Conservation (phyloP, 2,888 invertebrate species). For the Selenia dentaria region DNA sequence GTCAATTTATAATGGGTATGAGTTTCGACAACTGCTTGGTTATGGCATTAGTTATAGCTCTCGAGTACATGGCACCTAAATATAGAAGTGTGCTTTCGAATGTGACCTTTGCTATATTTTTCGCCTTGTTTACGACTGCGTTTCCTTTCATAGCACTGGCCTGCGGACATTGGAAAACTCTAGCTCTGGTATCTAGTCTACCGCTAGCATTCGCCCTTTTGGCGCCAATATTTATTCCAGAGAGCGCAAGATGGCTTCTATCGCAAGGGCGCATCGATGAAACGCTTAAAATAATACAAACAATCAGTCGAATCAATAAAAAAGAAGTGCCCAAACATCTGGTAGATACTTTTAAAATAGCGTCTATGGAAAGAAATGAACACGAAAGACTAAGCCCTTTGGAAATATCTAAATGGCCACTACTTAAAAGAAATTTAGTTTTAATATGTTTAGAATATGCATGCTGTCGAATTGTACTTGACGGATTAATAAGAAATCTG, state of each 20-base stretch:
- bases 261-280: slow-evolving; percentile 57
- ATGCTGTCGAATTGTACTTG: slow-evolving; percentile 54
- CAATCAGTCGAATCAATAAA: too few species aligned
- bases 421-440: slow-evolving; percentile 50
- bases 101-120: slow-evolving; percentile 56
- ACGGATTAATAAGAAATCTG: slow-evolving; percentile 54
- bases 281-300: slow-evolving; percentile 53
- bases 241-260: slow-evolving; percentile 62
- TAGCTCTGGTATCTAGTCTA: slow-evolving; percentile 56
- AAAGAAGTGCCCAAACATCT: slow-evolving; percentile 50
- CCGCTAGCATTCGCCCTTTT: slow-evolving; percentile 51
- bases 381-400: slow-evolving; percentile 40
- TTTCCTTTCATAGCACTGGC: slow-evolving; percentile 58
- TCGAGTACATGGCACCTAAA: slow-evolving; percentile 61
- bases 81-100: slow-evolving; percentile 59
- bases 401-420: slow-evolving; percentile 54
- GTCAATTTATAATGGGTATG: slow-evolving; percentile 60
- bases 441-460: slow-evolving; percentile 51
- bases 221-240: slow-evolving; percentile 53
- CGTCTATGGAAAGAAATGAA: slow-evolving; percentile 36
- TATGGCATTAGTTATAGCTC: slow-evolving; percentile 55
- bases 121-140: slow-evolving; percentile 43
- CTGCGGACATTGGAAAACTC: slow-evolving; percentile 58
- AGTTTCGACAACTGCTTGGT: slow-evolving; percentile 60
- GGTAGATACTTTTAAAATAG: slow-evolving; percentile 50